Percentiles rank a stretch among this genome's conserved stretches.
These are phyloP conservation scores for Planiliza haematocheilus DNA, from an alignment of 2,113 vertebrate species.

Conservation along the genomic window DNA sequence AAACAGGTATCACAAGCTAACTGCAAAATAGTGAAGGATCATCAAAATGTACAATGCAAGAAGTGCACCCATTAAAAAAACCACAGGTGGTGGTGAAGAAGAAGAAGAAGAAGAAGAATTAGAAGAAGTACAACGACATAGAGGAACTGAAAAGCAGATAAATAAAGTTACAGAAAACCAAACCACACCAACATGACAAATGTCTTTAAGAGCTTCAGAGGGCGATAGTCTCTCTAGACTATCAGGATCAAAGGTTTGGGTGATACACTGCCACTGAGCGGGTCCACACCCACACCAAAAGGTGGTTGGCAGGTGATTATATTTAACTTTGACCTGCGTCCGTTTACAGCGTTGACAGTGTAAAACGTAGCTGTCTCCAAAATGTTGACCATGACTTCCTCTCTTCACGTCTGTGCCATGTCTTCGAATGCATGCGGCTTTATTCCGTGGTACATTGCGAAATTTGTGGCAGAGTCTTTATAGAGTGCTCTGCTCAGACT, in stretches of 20 bases:
- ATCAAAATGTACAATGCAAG: too few species aligned
- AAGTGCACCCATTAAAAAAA: too few species aligned
- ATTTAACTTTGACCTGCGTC: neutral
- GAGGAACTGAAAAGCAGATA: neutral
- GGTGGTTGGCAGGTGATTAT: neutral
- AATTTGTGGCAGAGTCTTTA: too few species aligned
- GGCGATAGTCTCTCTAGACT: too few species aligned
- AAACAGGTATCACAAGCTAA: neutral
- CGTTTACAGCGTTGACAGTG: neutral
- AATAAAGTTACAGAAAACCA: neutral
- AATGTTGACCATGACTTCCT: neutral
- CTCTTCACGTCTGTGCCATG: too few species aligned
- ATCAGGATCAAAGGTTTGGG: conserved; percentile 22
- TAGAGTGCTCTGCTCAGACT: too few species aligned
- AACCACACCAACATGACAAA: too few species aligned
- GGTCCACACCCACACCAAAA: neutral
- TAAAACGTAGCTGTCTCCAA: neutral
- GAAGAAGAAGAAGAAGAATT: too few species aligned
- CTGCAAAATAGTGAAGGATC: too few species aligned
- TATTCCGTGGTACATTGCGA: too few species aligned
- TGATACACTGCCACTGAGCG: neutral
- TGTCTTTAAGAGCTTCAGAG: too few species aligned
- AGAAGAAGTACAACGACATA: neutral
- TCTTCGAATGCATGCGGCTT: neutral
- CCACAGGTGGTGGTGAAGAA: too few species aligned